A percentile compares a stretch with the other conserved stretches of the same genome.
phyloP scores from a whole-genome alignment of 2,797 vertebrate genomes.

The Clangula hyemalis region DNA sequence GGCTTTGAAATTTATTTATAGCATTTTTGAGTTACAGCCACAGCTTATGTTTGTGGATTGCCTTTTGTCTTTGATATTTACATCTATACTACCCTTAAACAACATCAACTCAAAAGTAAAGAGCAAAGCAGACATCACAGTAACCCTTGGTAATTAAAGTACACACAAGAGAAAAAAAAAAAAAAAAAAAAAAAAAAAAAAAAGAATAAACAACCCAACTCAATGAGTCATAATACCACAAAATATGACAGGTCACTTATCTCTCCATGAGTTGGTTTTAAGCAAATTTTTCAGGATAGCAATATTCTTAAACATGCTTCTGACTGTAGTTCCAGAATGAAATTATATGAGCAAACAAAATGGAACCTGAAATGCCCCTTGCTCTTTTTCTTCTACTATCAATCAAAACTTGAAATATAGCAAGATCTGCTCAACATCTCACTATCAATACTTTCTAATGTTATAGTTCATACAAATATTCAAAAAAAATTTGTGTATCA shows the following conservation, averaged over 20 bases:
- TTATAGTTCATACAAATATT: not conserved
- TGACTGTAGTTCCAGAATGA: not conserved
- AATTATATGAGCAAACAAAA: not conserved
- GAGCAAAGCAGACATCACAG: not conserved
- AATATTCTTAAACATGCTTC: not conserved
- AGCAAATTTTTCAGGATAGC: not conserved
- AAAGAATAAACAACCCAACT: not conserved
- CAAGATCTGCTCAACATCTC: not conserved
- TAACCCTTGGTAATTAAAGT: not conserved
- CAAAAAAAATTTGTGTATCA: not conserved
- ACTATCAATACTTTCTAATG: not conserved
- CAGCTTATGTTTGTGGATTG: not conserved
- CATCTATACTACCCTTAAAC: not conserved
- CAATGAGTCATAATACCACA: not conserved
- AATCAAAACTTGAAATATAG: not conserved
- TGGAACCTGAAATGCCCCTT: not conserved
- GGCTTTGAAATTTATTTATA: not conserved
- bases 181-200: not conserved
- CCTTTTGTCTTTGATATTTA: not conserved
- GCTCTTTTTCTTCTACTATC: not conserved
- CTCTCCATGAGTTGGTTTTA: not conserved
- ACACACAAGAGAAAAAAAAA: not conserved
- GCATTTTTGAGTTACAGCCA: not conserved
- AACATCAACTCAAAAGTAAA: not conserved
- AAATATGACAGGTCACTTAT: not conserved